Percentiles rank a stretch among this genome's conserved stretches.
phyloP scores from a whole-genome alignment of 2,113 vertebrate genomes.

The Neodontobutis hainanensis region DNA sequence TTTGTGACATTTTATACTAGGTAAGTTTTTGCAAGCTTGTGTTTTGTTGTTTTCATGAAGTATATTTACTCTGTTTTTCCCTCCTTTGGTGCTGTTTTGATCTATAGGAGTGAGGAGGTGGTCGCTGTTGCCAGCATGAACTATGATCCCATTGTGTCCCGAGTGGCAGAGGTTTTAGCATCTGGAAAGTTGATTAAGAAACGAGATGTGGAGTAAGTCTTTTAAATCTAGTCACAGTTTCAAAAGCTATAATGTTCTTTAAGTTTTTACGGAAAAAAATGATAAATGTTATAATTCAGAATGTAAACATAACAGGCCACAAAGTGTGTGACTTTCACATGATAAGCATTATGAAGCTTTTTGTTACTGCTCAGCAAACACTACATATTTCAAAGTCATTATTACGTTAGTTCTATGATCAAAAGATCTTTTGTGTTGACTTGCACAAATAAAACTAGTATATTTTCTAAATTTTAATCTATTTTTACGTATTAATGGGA shows the following conservation, averaged over 20 bases:
- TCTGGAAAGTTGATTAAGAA: slow-evolving; percentile 92
- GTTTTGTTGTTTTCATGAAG: background rate
- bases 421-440: no score
- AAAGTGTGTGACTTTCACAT: slow-evolving; percentile 49
- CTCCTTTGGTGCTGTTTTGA: slow-evolving; percentile 23
- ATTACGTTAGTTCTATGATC: background rate
- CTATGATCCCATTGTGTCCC: slow-evolving; percentile 96
- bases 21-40: slow-evolving; percentile 65
- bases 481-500: background rate
- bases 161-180: slow-evolving; percentile 93
- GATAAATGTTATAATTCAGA: slow-evolving; percentile 28
- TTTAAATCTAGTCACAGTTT: slow-evolving; percentile 39
- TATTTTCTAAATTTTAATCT: background rate
- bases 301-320: slow-evolving; percentile 7
- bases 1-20: slow-evolving; percentile 98
- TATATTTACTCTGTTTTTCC: slow-evolving; percentile 3
- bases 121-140: slow-evolving; percentile 98
- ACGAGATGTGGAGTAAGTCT: slow-evolving; percentile 96
- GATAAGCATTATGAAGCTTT: slow-evolving; percentile 14
- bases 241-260: slow-evolving; percentile 47
- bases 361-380: background rate
- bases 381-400: background rate
- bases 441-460: no score
- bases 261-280: slow-evolving; percentile 34
- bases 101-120: slow-evolving; percentile 90